phyloP scores from a whole-genome alignment of 2,113 vertebrate genomes.

The Clinocottus analis region DNA sequence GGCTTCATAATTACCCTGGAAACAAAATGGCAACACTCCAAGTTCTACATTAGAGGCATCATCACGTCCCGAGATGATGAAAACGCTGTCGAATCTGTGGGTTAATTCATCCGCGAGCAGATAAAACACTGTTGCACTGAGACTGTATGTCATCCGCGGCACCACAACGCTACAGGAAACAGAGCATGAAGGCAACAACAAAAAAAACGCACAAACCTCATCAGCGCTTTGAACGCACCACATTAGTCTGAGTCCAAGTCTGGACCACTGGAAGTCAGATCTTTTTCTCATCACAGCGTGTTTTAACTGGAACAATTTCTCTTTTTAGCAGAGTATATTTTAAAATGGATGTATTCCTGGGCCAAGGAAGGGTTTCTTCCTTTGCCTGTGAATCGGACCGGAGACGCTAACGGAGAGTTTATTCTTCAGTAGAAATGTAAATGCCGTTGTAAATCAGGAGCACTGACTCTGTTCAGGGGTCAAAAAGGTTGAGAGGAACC shows the following conservation, averaged over 20 bases:
- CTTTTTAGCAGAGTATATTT: neutral
- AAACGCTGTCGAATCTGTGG: slow-evolving; percentile 32
- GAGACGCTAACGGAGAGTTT: neutral
- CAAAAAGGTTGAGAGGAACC: neutral
- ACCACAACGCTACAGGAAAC: neutral
- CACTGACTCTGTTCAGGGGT: neutral
- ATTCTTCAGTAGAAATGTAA: neutral
- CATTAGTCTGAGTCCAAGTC: slow-evolving; percentile 5
- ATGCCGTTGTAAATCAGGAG: neutral
- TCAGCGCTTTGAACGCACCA: neutral
- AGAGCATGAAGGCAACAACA: slow-evolving; percentile 4
- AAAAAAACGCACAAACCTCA: slow-evolving; percentile 8
- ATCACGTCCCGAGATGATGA: slow-evolving; percentile 19
- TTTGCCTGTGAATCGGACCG: neutral
- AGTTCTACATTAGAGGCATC: slow-evolving; percentile 26
- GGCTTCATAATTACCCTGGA: neutral
- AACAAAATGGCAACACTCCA: slow-evolving; percentile 10
- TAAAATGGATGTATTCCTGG: neutral
- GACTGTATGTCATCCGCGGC: slow-evolving; percentile 13
- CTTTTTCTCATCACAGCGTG: neutral
- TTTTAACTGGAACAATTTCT: neutral
- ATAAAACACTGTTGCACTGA: slow-evolving; percentile 8
- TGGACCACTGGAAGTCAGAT: neutral
- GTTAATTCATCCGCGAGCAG: slow-evolving; percentile 34
- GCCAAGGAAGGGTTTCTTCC: neutral